These are phyloP conservation scores for Psettodes erumei DNA, from an alignment of 2,113 vertebrate species.

Conservation along the genomic window DNA sequence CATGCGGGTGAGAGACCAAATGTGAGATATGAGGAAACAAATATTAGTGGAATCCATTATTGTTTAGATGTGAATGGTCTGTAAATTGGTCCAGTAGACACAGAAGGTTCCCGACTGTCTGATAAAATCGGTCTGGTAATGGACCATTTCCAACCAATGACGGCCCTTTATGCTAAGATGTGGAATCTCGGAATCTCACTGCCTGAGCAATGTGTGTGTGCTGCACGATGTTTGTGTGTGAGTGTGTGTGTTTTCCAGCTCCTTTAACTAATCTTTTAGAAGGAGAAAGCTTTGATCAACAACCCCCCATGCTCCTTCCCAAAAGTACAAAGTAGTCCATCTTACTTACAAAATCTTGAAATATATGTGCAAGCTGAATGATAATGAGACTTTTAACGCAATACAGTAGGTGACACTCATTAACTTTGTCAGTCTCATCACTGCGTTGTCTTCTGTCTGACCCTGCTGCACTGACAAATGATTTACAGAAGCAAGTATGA, in stretches of 20 bases:
- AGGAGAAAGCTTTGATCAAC: constrained; percentile 54
- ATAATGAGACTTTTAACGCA: too few relatives aligned
- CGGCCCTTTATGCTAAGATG: constrained; percentile 58
- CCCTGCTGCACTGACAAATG: too few relatives aligned
- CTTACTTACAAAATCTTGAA: neutral
- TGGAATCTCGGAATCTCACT: constrained; percentile 68
- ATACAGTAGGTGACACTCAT: too few relatives aligned
- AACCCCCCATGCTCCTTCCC: constrained; percentile 40
- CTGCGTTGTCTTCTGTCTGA: neutral
- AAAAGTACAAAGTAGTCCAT: constrained; percentile 28
- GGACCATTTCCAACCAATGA: constrained; percentile 70
- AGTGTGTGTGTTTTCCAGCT: constrained; percentile 30
- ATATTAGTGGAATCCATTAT: constrained; percentile 38
- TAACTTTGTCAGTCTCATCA: neutral
- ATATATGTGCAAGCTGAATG: too few relatives aligned
- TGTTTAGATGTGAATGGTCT: constrained; percentile 48
- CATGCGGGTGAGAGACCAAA: constrained; percentile 20
- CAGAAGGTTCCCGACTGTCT: constrained; percentile 59
- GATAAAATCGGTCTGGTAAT: constrained; percentile 74
- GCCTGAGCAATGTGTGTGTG: constrained; percentile 38
- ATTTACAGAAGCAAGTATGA: neutral
- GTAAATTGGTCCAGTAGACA: constrained; percentile 59
- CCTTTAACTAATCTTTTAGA: constrained; percentile 57
- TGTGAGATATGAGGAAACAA: constrained; percentile 30
- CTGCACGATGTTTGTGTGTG: neutral